These are phyloP conservation scores for Pristionchus mayeri DNA, from an alignment of 2,888 invertebrate species.

Conservation along the genomic window DNA sequence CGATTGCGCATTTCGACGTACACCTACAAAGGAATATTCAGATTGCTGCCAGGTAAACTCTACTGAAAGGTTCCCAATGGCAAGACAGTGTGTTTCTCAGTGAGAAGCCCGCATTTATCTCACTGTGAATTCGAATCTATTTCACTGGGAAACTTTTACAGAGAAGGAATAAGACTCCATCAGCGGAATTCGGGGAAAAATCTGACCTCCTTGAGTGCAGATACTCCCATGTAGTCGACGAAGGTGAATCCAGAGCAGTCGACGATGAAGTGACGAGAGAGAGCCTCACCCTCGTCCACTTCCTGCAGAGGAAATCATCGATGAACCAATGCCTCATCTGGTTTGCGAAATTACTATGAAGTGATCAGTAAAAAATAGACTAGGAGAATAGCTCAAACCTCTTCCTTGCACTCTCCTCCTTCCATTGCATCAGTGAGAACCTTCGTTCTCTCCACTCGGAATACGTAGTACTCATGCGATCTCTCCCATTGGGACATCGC, in stretches of 20 bases:
- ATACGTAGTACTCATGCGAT: conserved; percentile 63
- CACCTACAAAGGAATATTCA: conserved; percentile 57
- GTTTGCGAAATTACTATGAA: no score
- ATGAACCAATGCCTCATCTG: neutral
- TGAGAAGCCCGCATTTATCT: no score
- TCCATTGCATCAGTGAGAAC: conserved; percentile 8
- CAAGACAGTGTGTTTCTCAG: no score
- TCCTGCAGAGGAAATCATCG: neutral
- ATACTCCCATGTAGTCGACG: conserved; percentile 75
- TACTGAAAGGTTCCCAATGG: no score
- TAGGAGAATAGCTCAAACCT: no score
- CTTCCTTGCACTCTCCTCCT: conserved; percentile 30
- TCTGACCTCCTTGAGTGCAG: conserved; percentile 71
- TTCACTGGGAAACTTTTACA: no score
- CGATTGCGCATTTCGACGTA: conserved; percentile 65
- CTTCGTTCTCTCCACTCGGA: conserved; percentile 49
- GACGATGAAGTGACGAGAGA: conserved; percentile 71
- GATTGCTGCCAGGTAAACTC: no score
- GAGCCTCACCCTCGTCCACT: conserved; percentile 50
- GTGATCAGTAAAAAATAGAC: no score
- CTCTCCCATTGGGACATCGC: conserved; percentile 60
- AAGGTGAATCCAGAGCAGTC: conserved; percentile 76
- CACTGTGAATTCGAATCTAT: no score
- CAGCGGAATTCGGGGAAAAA: no score
- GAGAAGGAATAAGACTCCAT: no score